Base-by-base conservation (phyloP, 2,888 invertebrate species). In the Mimachlamys varia region DNA sequence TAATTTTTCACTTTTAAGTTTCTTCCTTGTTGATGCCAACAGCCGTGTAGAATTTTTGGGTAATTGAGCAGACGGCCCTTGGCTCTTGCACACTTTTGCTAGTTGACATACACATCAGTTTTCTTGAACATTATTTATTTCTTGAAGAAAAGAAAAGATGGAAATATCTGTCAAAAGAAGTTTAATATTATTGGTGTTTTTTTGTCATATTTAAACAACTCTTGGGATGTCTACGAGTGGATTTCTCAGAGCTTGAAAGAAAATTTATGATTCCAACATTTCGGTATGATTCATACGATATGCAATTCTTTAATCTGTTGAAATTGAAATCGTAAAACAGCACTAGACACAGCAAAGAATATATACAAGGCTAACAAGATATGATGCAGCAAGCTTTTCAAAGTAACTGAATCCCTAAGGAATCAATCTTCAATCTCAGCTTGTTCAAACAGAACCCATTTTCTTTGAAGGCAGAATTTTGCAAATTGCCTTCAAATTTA, bases 71-170 rank as follows among this genome's bases (percentile, higher is more conserved):
- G 76, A 76, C 27, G 33, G 76, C 76, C 33, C 33, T 33, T 33
- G 13, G 76, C 33, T 76, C 76, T 17, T 76, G 15, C 2, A 12
- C 10, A 27, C 10, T 27, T 27, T 17, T 33, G 33, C 33, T 33
- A 76, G 76, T 15, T 76, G 76, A 76, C 33, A 33, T n/a, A 62
- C 62, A 62, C 62, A 62, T 27, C 27, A 12, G 76, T 22, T n/a
- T 76, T 13, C 76, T 33, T 76, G 76, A 76, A 27, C 76, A 76
- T 76, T 76, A 76, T 76, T 76, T 76, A 76, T 76, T 76, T 76
- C 13, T 33, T 33, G 0, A 76, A 76, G 27, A 76, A 76, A 12
- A 76, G 33, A 76, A 76, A 76, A 76, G 33, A 76, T 33, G 27
- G 76, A 76, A 76, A 33, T 76, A 27, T 76, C 33, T 76, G 76